Evolutionary conservation across 2,113 vertebrate species (phyloP).

Genomic region (Vidua macroura): DNA sequence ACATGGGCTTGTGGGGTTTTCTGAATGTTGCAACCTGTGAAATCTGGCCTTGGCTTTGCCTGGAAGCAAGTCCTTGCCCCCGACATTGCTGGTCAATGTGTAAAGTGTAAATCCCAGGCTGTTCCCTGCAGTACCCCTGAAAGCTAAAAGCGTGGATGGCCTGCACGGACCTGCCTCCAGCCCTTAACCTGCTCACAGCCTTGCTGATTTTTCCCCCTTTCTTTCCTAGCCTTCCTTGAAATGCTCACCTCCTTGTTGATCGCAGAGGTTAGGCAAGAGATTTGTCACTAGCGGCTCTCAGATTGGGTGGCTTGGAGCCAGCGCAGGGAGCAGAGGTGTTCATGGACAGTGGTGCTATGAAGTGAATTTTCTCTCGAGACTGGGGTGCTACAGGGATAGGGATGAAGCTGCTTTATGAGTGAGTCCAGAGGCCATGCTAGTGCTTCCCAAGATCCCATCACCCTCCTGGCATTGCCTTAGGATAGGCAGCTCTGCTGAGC

Average conservation of each 20-base stretch:
- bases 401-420: not conserved
- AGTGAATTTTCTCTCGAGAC: not conserved
- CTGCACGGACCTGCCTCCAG: not conserved
- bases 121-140: not conserved
- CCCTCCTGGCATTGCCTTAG: not conserved
- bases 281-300: accelerated
- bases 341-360: not conserved
- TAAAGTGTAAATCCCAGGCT: not conserved
- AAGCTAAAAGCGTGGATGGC: not conserved
- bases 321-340: accelerated
- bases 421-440: not conserved
- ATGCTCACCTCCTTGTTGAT: not conserved
- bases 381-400: not conserved
- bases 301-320: not conserved
- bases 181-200: not conserved
- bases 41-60: conserved; percentile 16
- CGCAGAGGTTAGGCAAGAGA: not conserved
- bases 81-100: not conserved
- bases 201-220: not conserved
- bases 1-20: not conserved
- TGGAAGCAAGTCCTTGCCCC: not conserved
- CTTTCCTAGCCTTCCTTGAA: not conserved
- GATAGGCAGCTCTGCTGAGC: not conserved
- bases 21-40: conserved; percentile 50
- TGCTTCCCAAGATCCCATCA: not conserved